phyloP scores from a whole-genome alignment of 1,140 invertebrate genomes.

The Bombus consobrinus region DNA sequence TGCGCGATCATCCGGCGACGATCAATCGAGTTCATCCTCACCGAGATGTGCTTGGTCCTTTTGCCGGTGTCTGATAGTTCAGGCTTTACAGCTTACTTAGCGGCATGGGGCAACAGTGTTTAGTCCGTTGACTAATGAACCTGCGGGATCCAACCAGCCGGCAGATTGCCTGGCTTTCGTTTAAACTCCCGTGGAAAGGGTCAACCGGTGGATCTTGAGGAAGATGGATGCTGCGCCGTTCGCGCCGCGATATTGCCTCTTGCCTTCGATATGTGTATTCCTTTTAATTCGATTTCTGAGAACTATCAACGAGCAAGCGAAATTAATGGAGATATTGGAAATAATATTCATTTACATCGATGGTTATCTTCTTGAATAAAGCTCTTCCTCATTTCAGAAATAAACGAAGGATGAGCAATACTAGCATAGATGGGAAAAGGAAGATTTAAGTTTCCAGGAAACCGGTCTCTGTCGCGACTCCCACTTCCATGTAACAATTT shows the following conservation, averaged over 20 bases:
- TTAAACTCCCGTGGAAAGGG: constrained; percentile 69
- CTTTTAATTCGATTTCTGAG: constrained; percentile 7
- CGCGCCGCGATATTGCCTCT: constrained; percentile 36
- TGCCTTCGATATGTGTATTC: constrained; percentile 1
- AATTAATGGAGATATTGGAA: background rate
- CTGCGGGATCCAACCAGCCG: constrained; percentile 65
- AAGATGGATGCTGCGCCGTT: constrained; percentile 70
- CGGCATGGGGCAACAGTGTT: constrained; percentile 71
- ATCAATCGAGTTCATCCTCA: constrained; percentile 62
- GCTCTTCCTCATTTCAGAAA: background rate
- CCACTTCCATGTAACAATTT: constrained; percentile 40
- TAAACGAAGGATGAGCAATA: background rate
- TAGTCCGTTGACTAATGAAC: constrained; percentile 81
- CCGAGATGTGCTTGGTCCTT: constrained; percentile 52
- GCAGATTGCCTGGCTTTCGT: constrained; percentile 70
- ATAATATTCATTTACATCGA: background rate
- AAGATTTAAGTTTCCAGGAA: constrained; percentile 8
- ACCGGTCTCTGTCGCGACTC: background rate
- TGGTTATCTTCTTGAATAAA: background rate
- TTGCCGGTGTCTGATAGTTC: constrained; percentile 47
- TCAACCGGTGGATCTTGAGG: constrained; percentile 64
- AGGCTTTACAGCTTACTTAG: constrained; percentile 78
- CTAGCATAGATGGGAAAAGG: background rate
- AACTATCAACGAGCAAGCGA: background rate
- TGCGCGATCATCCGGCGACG: constrained; percentile 78